Conservation (phyloP, 2,888 invertebrate species). For the Rhopalosiphum nymphaeae region DNA sequence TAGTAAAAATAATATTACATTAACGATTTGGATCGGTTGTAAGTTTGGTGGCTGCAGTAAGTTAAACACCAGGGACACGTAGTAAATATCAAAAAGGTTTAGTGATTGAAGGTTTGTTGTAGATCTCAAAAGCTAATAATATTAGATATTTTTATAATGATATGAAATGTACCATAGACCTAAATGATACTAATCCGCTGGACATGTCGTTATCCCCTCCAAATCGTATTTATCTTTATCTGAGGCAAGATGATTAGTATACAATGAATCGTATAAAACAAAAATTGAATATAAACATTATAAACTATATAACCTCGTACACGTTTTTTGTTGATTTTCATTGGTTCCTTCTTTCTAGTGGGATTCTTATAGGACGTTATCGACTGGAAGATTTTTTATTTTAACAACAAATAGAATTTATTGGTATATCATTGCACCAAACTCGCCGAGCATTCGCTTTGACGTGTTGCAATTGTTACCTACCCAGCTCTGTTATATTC, state of each 20-base stretch:
- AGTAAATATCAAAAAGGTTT: background rate
- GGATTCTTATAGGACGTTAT: background rate
- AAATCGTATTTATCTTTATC: background rate
- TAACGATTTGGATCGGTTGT: background rate
- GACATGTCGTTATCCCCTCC: background rate
- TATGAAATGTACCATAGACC: background rate
- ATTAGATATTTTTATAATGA: background rate
- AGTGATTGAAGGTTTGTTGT: background rate
- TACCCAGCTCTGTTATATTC: background rate
- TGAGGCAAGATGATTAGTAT: background rate
- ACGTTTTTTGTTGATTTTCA: background rate
- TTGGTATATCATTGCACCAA: background rate
- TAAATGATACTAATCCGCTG: background rate
- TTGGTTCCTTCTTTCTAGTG: background rate
- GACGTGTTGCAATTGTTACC: background rate
- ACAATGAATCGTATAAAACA: background rate
- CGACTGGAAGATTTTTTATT: background rate
- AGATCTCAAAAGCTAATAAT: background rate
- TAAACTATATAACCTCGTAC: background rate
- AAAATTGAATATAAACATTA: background rate
- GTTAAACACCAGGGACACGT: background rate
- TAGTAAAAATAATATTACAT: background rate
- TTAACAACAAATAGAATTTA: background rate
- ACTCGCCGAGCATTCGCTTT: background rate
- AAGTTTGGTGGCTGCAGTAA: background rate